A percentile compares a stretch with the other conserved stretches of the same genome.
phyloP scores from a whole-genome alignment of 2,797 vertebrate genomes.

The Catostomus latipinnis region DNA sequence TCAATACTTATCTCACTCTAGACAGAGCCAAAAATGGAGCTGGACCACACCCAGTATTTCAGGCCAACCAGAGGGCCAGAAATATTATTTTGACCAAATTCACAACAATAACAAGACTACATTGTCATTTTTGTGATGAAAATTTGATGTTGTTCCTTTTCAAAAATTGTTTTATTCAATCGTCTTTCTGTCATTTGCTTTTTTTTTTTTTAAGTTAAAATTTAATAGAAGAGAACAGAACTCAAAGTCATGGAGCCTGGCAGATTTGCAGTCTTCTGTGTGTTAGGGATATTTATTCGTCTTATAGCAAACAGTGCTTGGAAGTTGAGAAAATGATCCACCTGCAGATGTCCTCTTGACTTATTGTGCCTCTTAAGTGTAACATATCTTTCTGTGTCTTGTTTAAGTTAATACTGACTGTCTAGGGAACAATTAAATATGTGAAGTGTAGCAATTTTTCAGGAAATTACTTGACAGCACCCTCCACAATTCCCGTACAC shows the following conservation, averaged over 20 bases:
- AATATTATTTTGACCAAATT: slow-evolving; percentile 9
- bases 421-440: slow-evolving; percentile 78
- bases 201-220: neutral
- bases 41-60: slow-evolving; percentile 7
- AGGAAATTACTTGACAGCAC: slow-evolving; percentile 70
- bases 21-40: slow-evolving; percentile 35
- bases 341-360: slow-evolving; percentile 14
- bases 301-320: neutral
- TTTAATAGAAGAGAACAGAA: slow-evolving; percentile 29
- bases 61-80: slow-evolving; percentile 1
- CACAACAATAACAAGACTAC: neutral
- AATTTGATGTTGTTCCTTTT: neutral
- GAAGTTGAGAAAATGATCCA: neutral
- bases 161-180: neutral
- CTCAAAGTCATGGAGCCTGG: neutral
- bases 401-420: slow-evolving; percentile 70
- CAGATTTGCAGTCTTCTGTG: neutral
- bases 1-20: slow-evolving; percentile 42
- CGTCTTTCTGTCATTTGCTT: slow-evolving; percentile 13
- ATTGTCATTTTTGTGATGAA: neutral
- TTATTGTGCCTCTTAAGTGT: slow-evolving; percentile 55
- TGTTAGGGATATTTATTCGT: neutral
- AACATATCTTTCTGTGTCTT: slow-evolving; percentile 68
- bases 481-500: slow-evolving; percentile 71
- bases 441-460: slow-evolving; percentile 75